Percentiles rank a stretch among this genome's conserved stretches.
These are phyloP conservation scores for Dermochelys coriacea DNA, from an alignment of 2,797 vertebrate species.

Conservation along the genomic window DNA sequence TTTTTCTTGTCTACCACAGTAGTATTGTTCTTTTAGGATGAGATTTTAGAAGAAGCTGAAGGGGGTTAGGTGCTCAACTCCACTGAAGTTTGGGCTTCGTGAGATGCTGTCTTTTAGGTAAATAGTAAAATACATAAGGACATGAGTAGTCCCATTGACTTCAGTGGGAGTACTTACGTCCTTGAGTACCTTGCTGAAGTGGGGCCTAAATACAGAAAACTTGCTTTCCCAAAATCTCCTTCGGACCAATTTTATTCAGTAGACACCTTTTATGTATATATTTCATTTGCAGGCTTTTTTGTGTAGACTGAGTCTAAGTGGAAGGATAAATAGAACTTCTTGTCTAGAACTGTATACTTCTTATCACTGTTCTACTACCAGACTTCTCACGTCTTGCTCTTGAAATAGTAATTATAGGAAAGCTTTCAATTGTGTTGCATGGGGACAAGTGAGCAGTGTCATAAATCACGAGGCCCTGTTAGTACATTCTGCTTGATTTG, in stretches of 20 bases:
- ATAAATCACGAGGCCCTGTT: background rate
- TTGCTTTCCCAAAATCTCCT: background rate
- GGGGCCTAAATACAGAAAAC: background rate
- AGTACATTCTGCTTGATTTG: rapidly evolving
- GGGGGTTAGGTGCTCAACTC: background rate
- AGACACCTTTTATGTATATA: background rate
- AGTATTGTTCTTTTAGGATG: background rate
- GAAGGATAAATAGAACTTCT: background rate
- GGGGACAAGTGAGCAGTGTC: rapidly evolving
- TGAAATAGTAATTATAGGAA: background rate
- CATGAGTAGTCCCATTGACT: background rate
- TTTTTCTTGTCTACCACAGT: background rate
- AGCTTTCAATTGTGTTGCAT: background rate
- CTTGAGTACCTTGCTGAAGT: background rate
- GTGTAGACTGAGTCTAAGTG: background rate
- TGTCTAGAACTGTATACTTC: rapidly evolving
- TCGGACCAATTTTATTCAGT: background rate
- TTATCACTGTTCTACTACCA: background rate
- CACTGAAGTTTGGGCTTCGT: background rate
- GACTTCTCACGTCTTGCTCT: rapidly evolving
- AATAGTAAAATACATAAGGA: background rate
- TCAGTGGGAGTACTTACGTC: background rate
- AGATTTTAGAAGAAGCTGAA: conserved; percentile 22
- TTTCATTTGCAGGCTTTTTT: background rate
- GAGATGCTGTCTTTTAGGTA: conserved; percentile 8